Conservation (phyloP, 2,888 invertebrate genomes). For the Dryocosmus kuriphilus region DNA sequence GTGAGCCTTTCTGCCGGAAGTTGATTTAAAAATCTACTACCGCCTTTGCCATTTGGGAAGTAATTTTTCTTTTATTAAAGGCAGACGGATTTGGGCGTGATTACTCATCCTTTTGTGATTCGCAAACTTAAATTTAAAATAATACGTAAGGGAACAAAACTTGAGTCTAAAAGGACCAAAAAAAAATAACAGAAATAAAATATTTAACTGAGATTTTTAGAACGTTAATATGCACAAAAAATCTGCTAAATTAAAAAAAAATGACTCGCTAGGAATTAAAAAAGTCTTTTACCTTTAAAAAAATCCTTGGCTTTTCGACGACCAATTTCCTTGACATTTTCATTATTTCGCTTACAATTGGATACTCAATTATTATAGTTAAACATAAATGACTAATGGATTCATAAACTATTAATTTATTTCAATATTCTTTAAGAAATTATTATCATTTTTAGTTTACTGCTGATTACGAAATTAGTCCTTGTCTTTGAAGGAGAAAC, state of each 20-base stretch:
- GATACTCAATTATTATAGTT: too few relatives aligned
- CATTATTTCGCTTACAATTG: not conserved
- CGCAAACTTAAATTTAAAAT: not conserved
- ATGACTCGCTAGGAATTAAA: not conserved
- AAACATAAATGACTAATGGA: not conserved
- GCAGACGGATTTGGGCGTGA: not conserved
- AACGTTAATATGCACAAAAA: not conserved
- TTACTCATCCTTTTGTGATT: conserved; percentile 26
- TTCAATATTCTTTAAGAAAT: not conserved
- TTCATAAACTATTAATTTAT: not conserved
- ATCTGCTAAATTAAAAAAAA: not conserved
- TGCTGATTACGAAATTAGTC: not conserved
- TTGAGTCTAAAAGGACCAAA: too few relatives aligned
- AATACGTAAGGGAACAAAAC: not conserved
- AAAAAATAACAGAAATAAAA: too few relatives aligned
- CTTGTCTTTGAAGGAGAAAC: conserved; percentile 8
- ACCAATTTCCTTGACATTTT: too few relatives aligned
- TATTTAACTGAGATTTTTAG: too few relatives aligned
- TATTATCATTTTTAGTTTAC: not conserved
- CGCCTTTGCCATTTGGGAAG: conserved; percentile 22
- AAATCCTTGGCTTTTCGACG: not conserved
- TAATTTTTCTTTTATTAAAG: conserved; percentile 33
- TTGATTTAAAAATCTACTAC: conserved; percentile 11
- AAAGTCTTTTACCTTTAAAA: not conserved
- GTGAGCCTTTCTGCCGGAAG: conserved; percentile 26